phyloP scores from a whole-genome alignment of 2,113 vertebrate genomes.

The Hippolais icterina region DNA sequence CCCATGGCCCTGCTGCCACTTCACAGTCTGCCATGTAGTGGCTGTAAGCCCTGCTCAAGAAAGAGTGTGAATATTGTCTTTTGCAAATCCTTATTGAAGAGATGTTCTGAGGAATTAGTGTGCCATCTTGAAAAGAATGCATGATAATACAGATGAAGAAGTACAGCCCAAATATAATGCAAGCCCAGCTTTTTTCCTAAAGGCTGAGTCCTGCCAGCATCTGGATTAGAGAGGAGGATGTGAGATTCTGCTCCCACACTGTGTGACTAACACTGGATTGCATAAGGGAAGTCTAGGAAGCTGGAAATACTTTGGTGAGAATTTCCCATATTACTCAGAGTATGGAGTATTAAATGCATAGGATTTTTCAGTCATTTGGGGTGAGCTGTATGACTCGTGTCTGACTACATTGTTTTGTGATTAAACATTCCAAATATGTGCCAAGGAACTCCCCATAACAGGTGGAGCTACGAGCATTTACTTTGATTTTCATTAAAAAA shows the following conservation, averaged over 20 bases:
- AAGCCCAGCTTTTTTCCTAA: neutral
- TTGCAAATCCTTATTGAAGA: neutral
- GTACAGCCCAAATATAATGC: neutral
- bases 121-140: neutral
- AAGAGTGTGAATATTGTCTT: neutral
- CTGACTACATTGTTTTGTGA: neutral
- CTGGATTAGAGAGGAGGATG: neutral
- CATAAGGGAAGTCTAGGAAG: neutral
- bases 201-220: neutral
- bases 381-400: neutral
- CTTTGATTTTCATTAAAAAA: conserved; percentile 35
- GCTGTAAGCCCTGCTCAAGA: neutral
- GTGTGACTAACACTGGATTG: neutral
- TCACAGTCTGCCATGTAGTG: neutral
- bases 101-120: neutral
- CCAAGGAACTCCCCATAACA: neutral
- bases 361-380: neutral
- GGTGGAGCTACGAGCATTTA: neutral
- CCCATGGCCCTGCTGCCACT: neutral
- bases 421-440: neutral
- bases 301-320: neutral
- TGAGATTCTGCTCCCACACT: neutral
- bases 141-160: neutral
- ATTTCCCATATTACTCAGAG: conserved; percentile 23
- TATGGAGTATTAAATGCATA: neutral